Conservation (phyloP, 1,140 invertebrate species). For the Oreohelix idahoensis region DNA sequence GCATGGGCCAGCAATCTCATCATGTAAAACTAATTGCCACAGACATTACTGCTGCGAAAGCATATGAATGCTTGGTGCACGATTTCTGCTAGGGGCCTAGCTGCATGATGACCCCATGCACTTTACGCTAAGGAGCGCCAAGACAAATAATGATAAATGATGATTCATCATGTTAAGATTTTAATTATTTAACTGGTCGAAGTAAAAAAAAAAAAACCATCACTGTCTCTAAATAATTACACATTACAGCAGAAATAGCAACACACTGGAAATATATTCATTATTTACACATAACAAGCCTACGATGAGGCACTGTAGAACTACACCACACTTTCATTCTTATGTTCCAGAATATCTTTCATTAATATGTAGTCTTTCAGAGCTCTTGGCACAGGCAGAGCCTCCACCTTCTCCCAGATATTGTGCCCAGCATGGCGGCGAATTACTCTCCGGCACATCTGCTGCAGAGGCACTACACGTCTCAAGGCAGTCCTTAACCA, state of each 20-base stretch:
- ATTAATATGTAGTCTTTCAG: constrained; percentile 69
- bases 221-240: too few relatives aligned
- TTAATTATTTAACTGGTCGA: too few relatives aligned
- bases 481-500: constrained; percentile 63
- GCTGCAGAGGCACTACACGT: constrained; percentile 63
- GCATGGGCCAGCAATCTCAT: too few relatives aligned
- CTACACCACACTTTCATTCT: constrained; percentile 41
- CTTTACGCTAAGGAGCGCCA: too few relatives aligned
- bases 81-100: too few relatives aligned
- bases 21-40: too few relatives aligned
- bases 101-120: too few relatives aligned
- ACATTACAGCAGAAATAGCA: background rate
- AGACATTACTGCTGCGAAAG: too few relatives aligned
- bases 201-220: too few relatives aligned
- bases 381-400: constrained; percentile 64
- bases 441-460: constrained; percentile 67
- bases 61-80: too few relatives aligned
- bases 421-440: constrained; percentile 64
- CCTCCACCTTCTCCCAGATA: constrained; percentile 60
- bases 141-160: too few relatives aligned
- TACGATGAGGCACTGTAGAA: background rate
- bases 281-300: background rate
- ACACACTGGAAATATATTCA: background rate
- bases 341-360: constrained; percentile 61
- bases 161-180: too few relatives aligned